Evolutionary conservation across 2,113 vertebrate species (phyloP).

Genomic region (Dromaius novaehollandiae): DNA sequence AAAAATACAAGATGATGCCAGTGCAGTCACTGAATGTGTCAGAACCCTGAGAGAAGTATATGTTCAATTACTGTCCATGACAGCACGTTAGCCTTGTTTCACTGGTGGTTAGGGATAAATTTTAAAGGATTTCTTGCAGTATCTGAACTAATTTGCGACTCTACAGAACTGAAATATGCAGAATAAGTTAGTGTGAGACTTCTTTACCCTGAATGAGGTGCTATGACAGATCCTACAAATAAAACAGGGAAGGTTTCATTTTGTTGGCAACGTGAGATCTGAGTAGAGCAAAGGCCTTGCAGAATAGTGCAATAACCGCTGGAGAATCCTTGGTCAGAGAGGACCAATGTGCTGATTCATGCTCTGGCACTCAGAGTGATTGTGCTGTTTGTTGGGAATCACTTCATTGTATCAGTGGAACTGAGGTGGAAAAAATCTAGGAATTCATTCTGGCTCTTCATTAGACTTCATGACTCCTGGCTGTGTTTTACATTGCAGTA

Average conservation of each 20-base stretch:
- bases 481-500: slow-evolving; percentile 17
- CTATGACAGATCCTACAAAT: slow-evolving; percentile 43
- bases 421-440: slow-evolving; percentile 46
- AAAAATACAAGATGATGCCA: neutral
- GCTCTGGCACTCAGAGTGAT: neutral
- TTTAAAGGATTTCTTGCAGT: neutral
- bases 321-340: slow-evolving; percentile 12
- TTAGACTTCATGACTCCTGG: slow-evolving; percentile 60
- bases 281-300: slow-evolving; percentile 43
- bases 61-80: neutral
- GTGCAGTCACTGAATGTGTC: neutral
- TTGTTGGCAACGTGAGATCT: slow-evolving; percentile 2
- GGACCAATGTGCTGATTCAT: slow-evolving; percentile 55
- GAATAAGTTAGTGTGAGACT: neutral
- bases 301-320: neutral
- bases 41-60: neutral
- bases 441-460: slow-evolving; percentile 63
- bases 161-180: neutral
- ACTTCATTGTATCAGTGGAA: slow-evolving; percentile 53
- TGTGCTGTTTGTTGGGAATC: slow-evolving; percentile 49
- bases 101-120: neutral
- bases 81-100: neutral
- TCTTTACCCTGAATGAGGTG: slow-evolving; percentile 53
- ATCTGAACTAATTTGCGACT: slow-evolving; percentile 2
- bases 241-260: slow-evolving; percentile 5